A percentile compares a stretch with the other conserved stretches of the same genome.
Evolutionary conservation across 1,140 invertebrate genomes (phyloP).

Genomic region (Nasonia longicornis): DNA sequence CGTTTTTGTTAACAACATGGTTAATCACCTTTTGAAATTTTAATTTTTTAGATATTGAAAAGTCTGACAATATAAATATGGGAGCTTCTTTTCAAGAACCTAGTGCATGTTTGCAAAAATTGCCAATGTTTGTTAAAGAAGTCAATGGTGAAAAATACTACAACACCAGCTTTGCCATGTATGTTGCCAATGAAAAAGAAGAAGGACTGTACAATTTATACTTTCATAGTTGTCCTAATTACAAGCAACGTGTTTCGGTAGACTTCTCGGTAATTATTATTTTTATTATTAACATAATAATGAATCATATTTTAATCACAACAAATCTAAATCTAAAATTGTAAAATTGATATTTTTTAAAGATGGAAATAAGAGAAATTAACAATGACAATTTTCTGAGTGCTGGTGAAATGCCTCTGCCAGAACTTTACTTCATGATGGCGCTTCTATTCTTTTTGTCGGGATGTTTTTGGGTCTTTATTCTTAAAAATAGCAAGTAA

Average conservation of each 20-base stretch:
- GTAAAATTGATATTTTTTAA: constrained; percentile 51
- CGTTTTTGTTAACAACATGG: neutral
- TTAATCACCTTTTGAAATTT: neutral
- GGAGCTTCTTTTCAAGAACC: constrained; percentile 32
- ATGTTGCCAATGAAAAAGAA: constrained; percentile 81
- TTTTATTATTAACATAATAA: constrained; percentile 25
- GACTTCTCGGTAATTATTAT: constrained; percentile 74
- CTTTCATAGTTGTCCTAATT: constrained; percentile 94
- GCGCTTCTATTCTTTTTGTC: constrained; percentile 90
- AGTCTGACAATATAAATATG: constrained; percentile 12
- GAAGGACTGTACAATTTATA: constrained; percentile 96
- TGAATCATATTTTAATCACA: constrained; percentile 6
- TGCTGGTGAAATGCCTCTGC: constrained; percentile 97
- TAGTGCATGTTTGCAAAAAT: constrained; percentile 54
- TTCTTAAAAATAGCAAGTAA: constrained; percentile 87
- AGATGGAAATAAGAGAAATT: constrained; percentile 88
- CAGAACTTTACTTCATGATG: constrained; percentile 92
- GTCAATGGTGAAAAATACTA: constrained; percentile 59
- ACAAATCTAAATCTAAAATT: neutral
- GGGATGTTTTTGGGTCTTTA: constrained; percentile 92
- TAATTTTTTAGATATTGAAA: constrained; percentile 49
- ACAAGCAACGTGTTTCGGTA: constrained; percentile 69
- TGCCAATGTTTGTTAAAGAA: constrained; percentile 58
- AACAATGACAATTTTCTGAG: constrained; percentile 92
- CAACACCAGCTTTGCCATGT: constrained; percentile 79